Percentiles rank a stretch among this genome's conserved stretches.
Evolutionary conservation across 2,888 invertebrate genomes (phyloP).

Genomic region (Chouioia cunea): DNA sequence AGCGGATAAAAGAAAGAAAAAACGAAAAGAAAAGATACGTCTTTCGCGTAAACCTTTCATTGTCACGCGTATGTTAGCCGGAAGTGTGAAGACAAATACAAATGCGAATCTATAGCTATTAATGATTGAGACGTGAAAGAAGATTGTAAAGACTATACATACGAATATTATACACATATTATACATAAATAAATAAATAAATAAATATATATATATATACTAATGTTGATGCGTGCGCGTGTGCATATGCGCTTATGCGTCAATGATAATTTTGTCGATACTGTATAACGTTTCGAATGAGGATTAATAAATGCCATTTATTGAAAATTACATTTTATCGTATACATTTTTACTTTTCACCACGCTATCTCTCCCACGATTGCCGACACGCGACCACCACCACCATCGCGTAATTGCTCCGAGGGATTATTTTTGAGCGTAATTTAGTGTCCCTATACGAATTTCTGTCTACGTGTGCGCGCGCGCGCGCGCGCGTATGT

Average conservation of each 20-base stretch:
- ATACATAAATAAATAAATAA: too few species aligned
- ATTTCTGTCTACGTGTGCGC: neutral
- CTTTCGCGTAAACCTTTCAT: too few species aligned
- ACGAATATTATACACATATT: too few species aligned
- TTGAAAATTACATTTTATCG: conserved; percentile 8
- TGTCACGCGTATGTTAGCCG: too few species aligned
- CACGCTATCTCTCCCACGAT: neutral
- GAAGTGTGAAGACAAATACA: neutral
- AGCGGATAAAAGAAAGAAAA: neutral
- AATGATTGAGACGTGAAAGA: too few species aligned
- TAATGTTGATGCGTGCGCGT: too few species aligned
- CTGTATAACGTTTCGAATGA: conserved; percentile 20
- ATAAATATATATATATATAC: too few species aligned
- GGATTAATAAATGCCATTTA: conserved; percentile 33
- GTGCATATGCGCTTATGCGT: too few species aligned
- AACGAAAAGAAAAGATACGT: too few species aligned
- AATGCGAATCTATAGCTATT: too few species aligned
- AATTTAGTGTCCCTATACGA: conserved; percentile 9
- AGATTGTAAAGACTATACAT: too few species aligned
- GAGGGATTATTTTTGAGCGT: conserved; percentile 30
- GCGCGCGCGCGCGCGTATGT: neutral
- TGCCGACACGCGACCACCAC: neutral
- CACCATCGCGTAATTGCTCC: neutral
- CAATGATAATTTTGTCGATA: too few species aligned
- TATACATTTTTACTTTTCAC: neutral